Conservation (phyloP, 2,888 invertebrate genomes). For the Exocentrus adspersus region DNA sequence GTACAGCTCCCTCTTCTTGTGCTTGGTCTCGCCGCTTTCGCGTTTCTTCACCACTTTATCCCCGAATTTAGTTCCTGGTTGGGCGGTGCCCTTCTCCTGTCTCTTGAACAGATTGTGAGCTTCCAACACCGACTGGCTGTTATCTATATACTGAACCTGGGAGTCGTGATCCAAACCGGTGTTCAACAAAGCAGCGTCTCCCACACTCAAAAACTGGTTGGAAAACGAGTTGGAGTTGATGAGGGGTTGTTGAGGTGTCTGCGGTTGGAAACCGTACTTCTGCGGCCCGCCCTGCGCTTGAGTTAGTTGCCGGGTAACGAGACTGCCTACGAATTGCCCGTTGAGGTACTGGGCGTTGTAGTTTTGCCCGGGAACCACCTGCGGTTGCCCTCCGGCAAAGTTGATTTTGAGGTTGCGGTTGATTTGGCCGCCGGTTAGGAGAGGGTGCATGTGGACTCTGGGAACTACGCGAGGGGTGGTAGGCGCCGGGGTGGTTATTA, state of each 20-base stretch:
- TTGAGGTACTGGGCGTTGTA: slow-evolving; percentile 70
- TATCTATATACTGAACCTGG: slow-evolving; percentile 71
- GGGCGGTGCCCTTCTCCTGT: slow-evolving; percentile 36
- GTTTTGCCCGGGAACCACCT: slow-evolving; percentile 67
- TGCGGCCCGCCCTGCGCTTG: slow-evolving; percentile 38
- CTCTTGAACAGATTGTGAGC: slow-evolving; percentile 68
- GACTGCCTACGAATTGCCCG: slow-evolving; percentile 69
- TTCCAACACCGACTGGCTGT: slow-evolving; percentile 53
- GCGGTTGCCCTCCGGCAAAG: slow-evolving; percentile 63
- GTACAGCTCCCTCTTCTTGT: slow-evolving; percentile 73
- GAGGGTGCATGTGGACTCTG: slow-evolving; percentile 65
- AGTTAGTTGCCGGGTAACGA: slow-evolving; percentile 53
- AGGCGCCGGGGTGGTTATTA: slow-evolving; percentile 70
- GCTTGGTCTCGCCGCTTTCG: slow-evolving; percentile 38
- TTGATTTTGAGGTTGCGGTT: slow-evolving; percentile 69
- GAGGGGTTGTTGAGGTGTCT: slow-evolving; percentile 21
- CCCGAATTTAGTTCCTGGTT: slow-evolving; percentile 36
- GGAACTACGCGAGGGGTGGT: slow-evolving; percentile 68
- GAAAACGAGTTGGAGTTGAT: slow-evolving; percentile 31
- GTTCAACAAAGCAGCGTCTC: slow-evolving; percentile 64
- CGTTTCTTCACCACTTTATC: slow-evolving; percentile 45
- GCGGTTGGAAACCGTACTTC: slow-evolving; percentile 20
- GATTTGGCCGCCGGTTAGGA: slow-evolving; percentile 73
- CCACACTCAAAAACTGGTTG: slow-evolving; percentile 47
- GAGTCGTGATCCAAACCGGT: slow-evolving; percentile 60